A percentile compares a stretch with the other conserved stretches of the same genome.
Conservation (phyloP, 2,888 invertebrate genomes). For the Aphodius granarius region DNA sequence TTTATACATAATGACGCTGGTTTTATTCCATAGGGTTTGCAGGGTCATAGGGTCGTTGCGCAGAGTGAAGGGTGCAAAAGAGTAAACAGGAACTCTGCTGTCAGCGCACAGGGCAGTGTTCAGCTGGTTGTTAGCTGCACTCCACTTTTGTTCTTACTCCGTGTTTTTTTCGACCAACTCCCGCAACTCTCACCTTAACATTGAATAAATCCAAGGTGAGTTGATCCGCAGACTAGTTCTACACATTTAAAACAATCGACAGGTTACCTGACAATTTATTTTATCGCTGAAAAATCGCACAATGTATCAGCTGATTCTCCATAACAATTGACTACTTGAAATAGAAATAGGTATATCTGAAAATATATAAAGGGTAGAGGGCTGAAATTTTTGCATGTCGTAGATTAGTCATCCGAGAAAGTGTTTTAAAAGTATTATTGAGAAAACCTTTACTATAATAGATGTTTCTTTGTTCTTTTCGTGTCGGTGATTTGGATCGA, state of each 20-base stretch:
- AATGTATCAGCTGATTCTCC: not conserved
- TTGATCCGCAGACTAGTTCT: not conserved
- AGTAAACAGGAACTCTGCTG: not conserved
- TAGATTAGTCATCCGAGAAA: not conserved
- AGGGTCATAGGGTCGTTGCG: not conserved
- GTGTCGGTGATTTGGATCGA: slow-evolving; percentile 7
- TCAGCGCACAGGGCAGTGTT: not conserved
- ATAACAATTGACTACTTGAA: not conserved
- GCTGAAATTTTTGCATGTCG: not conserved
- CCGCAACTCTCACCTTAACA: not conserved
- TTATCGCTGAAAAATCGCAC: not conserved
- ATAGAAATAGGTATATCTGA: not conserved
- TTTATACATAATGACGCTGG: too few species aligned
- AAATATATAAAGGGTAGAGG: not conserved
- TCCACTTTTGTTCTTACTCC: not conserved
- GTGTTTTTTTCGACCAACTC: not conserved
- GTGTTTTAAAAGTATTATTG: not conserved
- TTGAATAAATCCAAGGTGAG: not conserved
- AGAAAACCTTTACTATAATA: not conserved
- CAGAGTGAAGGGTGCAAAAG: not conserved
- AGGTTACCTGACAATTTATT: not conserved
- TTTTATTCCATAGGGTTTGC: not conserved
- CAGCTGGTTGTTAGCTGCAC: not conserved
- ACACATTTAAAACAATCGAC: not conserved
- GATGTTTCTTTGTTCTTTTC: slow-evolving; percentile 3